Evolutionary conservation across 2,888 invertebrate species (phyloP).

Genomic region (Ceratothoa steindachneri): DNA sequence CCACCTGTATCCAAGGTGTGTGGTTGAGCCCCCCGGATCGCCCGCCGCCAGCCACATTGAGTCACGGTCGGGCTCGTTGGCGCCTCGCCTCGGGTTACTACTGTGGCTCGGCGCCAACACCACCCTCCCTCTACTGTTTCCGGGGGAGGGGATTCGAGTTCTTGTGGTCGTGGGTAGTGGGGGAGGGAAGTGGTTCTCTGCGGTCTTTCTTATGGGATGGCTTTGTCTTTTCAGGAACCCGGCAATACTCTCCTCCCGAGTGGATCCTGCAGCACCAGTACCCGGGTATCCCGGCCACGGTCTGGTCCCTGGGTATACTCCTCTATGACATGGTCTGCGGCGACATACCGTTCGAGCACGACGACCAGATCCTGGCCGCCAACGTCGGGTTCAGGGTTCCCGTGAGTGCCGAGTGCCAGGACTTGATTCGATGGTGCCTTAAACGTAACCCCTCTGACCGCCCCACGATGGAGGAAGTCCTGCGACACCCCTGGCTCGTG

Average conservation of each 20-base stretch:
- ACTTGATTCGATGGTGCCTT: slow-evolving; percentile 58
- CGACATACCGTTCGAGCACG: slow-evolving; percentile 62
- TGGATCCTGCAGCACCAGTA: slow-evolving; percentile 60
- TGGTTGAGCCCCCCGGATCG: not conserved
- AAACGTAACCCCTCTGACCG: slow-evolving; percentile 56
- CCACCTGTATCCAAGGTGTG: slow-evolving; percentile 7
- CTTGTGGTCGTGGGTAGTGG: not conserved
- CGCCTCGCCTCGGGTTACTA: slow-evolving; percentile 39
- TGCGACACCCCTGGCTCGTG: slow-evolving; percentile 58
- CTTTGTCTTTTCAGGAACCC: slow-evolving; percentile 57
- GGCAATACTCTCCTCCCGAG: slow-evolving; percentile 63
- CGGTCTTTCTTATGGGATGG: too few relatives aligned
- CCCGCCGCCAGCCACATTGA: not conserved
- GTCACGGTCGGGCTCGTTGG: slow-evolving; percentile 16
- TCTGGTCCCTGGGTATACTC: slow-evolving; percentile 63
- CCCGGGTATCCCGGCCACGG: slow-evolving; percentile 59
- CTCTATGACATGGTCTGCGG: slow-evolving; percentile 64
- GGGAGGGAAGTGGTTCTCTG: too few relatives aligned
- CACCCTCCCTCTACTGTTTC: not conserved
- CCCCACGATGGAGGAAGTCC: slow-evolving; percentile 57
- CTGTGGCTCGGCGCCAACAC: slow-evolving; percentile 34
- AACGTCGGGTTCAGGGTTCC: slow-evolving; percentile 51
- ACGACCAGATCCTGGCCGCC: slow-evolving; percentile 57
- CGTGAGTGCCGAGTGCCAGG: slow-evolving; percentile 55
- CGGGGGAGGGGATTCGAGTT: not conserved